phyloP scores from a whole-genome alignment of 2,888 invertebrate species.

The Parascotia fuliginaria region DNA sequence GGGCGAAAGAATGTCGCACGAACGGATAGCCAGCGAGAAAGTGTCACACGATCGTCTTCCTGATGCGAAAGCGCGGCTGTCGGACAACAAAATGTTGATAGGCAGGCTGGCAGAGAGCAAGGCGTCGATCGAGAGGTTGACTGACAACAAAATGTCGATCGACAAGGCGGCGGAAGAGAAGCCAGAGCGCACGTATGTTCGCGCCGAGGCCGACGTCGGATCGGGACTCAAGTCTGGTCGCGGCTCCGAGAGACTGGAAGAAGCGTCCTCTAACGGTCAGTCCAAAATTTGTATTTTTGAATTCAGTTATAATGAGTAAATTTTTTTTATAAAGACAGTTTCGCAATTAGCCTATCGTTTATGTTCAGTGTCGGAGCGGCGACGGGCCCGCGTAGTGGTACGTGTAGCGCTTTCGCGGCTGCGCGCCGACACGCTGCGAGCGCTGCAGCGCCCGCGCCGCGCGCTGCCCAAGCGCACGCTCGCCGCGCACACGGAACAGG shows the following conservation, averaged over 20 bases:
- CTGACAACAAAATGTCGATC: constrained; percentile 39
- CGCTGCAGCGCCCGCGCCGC: constrained; percentile 62
- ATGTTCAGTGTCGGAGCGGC: constrained; percentile 43
- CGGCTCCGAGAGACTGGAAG: constrained; percentile 68
- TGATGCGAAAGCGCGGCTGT: constrained; percentile 49
- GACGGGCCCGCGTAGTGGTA: constrained; percentile 61
- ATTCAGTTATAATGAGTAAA: too few species aligned
- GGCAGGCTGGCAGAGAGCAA: constrained; percentile 34
- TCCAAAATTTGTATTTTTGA: not conserved
- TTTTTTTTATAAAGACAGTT: too few species aligned
- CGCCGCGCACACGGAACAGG: constrained; percentile 15
- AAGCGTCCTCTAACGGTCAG: constrained; percentile 70
- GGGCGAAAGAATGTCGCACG: constrained; percentile 52
- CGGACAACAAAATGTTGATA: constrained; percentile 56
- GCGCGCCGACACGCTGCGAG: constrained; percentile 61
- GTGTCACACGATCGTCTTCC: constrained; percentile 37
- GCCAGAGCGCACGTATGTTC: constrained; percentile 50
- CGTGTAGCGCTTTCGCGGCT: constrained; percentile 69
- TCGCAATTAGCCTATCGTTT: not conserved
- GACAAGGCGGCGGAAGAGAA: constrained; percentile 39
- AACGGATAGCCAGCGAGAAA: constrained; percentile 41
- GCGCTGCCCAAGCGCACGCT: constrained; percentile 41
- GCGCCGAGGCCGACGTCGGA: constrained; percentile 78
- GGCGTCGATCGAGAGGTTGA: constrained; percentile 38
- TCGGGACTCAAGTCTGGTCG: constrained; percentile 67